These are phyloP conservation scores for Drosophila eohydei DNA, from an alignment of 2,888 invertebrate species.

Conservation along the genomic window DNA sequence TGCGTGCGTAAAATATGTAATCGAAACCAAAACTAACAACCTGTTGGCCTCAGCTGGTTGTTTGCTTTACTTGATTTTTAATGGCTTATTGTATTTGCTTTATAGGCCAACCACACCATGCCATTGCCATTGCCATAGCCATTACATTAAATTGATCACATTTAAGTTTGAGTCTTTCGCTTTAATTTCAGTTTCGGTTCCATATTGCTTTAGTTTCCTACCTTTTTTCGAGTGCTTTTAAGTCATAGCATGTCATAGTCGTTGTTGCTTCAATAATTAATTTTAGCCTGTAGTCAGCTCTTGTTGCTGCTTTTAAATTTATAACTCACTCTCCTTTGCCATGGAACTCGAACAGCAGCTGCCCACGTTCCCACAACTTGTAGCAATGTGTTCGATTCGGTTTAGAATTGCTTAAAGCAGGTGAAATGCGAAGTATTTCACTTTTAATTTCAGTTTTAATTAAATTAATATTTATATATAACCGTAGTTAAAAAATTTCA, in stretches of 20 bases:
- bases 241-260: conserved; percentile 16
- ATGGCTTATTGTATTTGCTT: conserved; percentile 12
- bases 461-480: background rate
- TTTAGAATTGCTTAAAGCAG: conserved; percentile 27
- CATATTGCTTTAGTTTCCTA: conserved; percentile 6
- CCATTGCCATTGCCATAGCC: background rate
- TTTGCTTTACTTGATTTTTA: conserved; percentile 4
- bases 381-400: conserved; percentile 7
- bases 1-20: conserved; percentile 61
- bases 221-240: background rate
- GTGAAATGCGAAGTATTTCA: background rate
- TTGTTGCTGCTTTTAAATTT: conserved; percentile 25
- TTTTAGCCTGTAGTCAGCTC: conserved; percentile 32
- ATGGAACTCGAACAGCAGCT: conserved; percentile 31
- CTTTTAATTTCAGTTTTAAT: background rate
- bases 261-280: conserved; percentile 56
- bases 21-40: conserved; percentile 40
- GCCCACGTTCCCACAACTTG: conserved; percentile 43
- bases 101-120: background rate
- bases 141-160: background rate
- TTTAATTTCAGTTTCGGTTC: background rate
- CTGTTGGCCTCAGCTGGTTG: conserved; percentile 49
- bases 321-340: conserved; percentile 27
- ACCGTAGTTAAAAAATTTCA: too few species aligned
- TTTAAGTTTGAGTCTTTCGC: background rate